Base-by-base conservation (phyloP, 2,888 invertebrate genomes). In the Mellilla xanthometata region DNA sequence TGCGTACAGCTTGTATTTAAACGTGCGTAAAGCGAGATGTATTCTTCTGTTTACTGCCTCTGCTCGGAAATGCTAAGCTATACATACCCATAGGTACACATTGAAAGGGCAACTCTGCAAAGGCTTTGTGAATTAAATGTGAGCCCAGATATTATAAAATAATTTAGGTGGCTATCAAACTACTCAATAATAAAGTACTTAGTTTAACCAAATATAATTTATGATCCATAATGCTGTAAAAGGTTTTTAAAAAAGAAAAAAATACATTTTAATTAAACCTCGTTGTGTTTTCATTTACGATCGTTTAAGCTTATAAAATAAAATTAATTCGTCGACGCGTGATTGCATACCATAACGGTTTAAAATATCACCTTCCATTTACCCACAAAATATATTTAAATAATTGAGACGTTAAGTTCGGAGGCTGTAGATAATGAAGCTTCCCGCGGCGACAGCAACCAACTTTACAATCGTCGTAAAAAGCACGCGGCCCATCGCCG, bases 391-490 rank as follows among this genome's bases (percentile, higher is more conserved):
- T 39, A 34, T 31, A 39, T 44, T 45, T 32, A 48, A 55, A 56
- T 58, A 63, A 63, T 53, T 57, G 54, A 54, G 62, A 52, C 52
- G 50, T 58, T 52, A 51, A 45, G 36, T 54, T 47, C 54, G 58
- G 42, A 54, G 56, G 51, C 55, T 56, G 51, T 49, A 60, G 35
- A 66, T 72, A 71, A 72, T 67, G 67, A 69, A 63, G 68, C 71
- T 72, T 60, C 73, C 73, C 68, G 68, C 68, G 56, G 76, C 68
- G 75, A 65, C 64, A 60, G 65, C 65, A 53, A 63, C 63, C 64
- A 68, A 74, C 62, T 82, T 83, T 83, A 83, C 72, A 61, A 69
- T 63, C 56, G 62, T 78, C 82, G 67, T 85, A 81, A 84, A 84
- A 80, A 80, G 73, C 83, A 80, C 72, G 65, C 73, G 73, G 76